These are phyloP conservation scores for Tetragonula carbonaria DNA, from an alignment of 2,888 invertebrate genomes.

Conservation along the genomic window DNA sequence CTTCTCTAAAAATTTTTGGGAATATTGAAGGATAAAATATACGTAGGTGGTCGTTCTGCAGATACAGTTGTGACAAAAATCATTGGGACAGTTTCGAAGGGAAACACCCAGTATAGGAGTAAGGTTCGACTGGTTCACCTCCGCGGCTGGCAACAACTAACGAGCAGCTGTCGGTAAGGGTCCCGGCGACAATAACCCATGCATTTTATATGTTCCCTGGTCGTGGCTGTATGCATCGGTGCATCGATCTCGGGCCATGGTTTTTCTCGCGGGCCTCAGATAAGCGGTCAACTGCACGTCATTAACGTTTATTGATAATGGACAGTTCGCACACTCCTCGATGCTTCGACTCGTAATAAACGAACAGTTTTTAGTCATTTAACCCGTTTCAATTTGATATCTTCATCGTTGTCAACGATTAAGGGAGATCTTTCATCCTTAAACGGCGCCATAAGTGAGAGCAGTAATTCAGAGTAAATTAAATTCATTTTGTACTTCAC, in stretches of 20 bases:
- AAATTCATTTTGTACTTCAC: no score
- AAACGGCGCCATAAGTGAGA: no score
- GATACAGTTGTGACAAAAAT: neutral
- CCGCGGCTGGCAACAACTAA: conserved; percentile 75
- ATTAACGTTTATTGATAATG: conserved; percentile 52
- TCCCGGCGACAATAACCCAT: conserved; percentile 78
- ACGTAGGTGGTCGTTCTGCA: no score
- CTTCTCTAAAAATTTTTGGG: no score
- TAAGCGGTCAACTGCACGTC: conserved; percentile 42
- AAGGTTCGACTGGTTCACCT: conserved; percentile 73
- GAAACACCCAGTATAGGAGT: conserved; percentile 51
- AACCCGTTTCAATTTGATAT: neutral
- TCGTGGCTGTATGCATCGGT: conserved; percentile 59
- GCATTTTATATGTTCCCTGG: conserved; percentile 74
- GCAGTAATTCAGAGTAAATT: no score
- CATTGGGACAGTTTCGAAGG: conserved; percentile 14
- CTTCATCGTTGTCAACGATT: no score
- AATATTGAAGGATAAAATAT: no score
- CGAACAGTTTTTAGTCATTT: no score
- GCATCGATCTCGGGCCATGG: conserved; percentile 43
- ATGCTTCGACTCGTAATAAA: conserved; percentile 10
- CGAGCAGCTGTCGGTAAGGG: conserved; percentile 77
- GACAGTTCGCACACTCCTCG: conserved; percentile 27
- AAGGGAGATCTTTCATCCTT: no score
- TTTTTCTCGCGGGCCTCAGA: conserved; percentile 34